Conservation (phyloP, 1,140 invertebrate genomes). For the Cyclina sinensis region DNA sequence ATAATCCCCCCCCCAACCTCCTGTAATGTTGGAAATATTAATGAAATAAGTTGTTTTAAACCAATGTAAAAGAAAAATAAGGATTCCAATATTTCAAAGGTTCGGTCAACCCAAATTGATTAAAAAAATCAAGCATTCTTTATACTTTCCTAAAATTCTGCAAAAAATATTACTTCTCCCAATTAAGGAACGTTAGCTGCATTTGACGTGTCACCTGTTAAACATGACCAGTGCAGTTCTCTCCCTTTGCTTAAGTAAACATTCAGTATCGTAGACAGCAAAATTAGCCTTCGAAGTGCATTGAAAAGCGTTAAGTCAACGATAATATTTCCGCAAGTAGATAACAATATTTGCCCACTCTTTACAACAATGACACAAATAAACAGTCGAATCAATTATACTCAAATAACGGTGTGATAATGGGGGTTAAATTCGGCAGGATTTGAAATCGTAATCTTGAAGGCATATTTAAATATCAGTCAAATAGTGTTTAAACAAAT, state of each 20-base stretch:
- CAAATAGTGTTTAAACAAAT: constrained; percentile 26
- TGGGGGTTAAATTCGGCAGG: constrained; percentile 13
- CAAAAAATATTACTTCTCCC: too few relatives aligned
- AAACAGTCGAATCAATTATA: constrained; percentile 6
- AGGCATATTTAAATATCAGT: constrained; percentile 1
- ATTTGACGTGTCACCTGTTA: background rate
- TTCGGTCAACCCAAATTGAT: too few relatives aligned
- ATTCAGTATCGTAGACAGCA: background rate
- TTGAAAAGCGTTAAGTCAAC: background rate
- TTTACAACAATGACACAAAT: constrained; percentile 30
- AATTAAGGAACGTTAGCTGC: background rate
- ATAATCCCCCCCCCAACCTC: too few relatives aligned
- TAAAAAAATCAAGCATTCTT: too few relatives aligned
- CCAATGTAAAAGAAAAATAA: too few relatives aligned
- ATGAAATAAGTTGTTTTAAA: too few relatives aligned
- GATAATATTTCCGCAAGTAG: background rate
- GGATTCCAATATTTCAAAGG: too few relatives aligned
- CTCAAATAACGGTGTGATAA: background rate
- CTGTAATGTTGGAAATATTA: too few relatives aligned
- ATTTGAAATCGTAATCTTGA: background rate
- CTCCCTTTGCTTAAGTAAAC: background rate
- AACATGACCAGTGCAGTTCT: background rate
- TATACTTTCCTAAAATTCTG: too few relatives aligned
- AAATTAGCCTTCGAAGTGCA: constrained; percentile 16
- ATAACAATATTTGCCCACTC: constrained; percentile 9